These are phyloP conservation scores for Hydropotes inermis DNA, from an alignment of 2,113 vertebrate genomes.

Conservation along the genomic window DNA sequence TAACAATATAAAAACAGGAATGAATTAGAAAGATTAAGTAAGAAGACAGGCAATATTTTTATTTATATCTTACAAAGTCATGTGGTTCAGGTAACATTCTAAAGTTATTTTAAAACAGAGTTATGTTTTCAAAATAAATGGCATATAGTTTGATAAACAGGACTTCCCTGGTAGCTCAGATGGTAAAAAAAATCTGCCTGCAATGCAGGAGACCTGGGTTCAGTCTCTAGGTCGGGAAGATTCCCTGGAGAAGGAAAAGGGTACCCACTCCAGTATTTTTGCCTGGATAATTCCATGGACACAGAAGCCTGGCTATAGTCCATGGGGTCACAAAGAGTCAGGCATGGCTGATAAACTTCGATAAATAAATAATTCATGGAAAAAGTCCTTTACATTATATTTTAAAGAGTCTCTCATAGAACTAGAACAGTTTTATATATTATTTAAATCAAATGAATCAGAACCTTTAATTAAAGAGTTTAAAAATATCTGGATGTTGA, in stretches of 20 bases:
- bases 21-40: neutral
- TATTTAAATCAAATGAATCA: neutral
- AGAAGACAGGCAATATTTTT: neutral
- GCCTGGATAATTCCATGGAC: neutral
- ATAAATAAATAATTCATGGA: neutral
- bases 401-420: neutral
- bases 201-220: neutral
- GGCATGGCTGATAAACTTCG: neutral
- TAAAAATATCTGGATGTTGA: neutral
- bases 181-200: neutral
- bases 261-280: neutral
- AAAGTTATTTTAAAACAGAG: neutral
- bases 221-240: neutral
- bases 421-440: neutral
- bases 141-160: neutral
- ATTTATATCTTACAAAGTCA: neutral
- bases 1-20: neutral
- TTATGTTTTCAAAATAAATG: neutral
- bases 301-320: neutral
- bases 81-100: neutral
- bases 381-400: neutral
- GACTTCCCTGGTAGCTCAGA: neutral
- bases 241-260: neutral
- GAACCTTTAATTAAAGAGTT: neutral
- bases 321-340: neutral